Conservation (phyloP, 2,113 vertebrate species). For the Anser brachyrhynchus region DNA sequence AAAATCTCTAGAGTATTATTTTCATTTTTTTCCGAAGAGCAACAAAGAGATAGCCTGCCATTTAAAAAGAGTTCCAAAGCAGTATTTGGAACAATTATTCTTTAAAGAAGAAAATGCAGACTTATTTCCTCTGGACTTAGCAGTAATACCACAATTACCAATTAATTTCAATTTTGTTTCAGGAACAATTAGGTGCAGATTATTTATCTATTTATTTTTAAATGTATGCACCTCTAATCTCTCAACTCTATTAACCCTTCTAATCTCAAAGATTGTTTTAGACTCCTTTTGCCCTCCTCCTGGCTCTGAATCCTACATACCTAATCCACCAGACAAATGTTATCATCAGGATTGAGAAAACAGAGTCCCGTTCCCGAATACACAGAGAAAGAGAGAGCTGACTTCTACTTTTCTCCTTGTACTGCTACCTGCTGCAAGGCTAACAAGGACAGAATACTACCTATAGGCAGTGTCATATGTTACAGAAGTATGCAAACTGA, state of each 20-base stretch:
- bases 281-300: background rate
- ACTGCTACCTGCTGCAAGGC: background rate
- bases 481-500: background rate
- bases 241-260: background rate
- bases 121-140: background rate
- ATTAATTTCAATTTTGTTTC: background rate
- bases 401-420: background rate
- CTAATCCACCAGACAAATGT: background rate
- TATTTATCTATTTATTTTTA: background rate
- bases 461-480: background rate
- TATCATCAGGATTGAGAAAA: background rate
- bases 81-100: background rate
- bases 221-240: background rate
- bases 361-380: background rate
- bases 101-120: background rate
- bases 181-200: background rate
- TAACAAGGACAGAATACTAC: background rate
- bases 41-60: background rate
- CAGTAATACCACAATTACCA: background rate
- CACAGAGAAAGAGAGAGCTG: background rate
- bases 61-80: background rate
- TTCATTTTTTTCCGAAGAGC: background rate
- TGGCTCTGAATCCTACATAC: background rate
- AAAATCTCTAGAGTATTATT: background rate
- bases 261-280: background rate